Conservation (phyloP, 2,888 invertebrate genomes). For the Diadegma fenestrale region DNA sequence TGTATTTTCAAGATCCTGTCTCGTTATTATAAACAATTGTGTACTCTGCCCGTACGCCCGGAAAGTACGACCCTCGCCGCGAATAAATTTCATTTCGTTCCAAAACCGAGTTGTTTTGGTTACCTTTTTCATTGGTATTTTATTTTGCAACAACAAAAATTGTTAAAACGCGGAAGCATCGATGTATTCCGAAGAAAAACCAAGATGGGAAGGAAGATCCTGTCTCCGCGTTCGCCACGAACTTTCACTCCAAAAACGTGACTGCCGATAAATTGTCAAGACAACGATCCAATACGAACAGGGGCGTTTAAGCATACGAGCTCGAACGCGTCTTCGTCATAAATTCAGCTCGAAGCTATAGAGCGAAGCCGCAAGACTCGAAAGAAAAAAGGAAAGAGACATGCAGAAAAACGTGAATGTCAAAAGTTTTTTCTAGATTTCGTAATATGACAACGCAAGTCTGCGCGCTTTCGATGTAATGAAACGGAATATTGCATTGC, state of each 20-base stretch:
- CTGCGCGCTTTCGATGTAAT: constrained; percentile 8
- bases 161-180: neutral
- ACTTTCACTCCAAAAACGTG: constrained; percentile 75
- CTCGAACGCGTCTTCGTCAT: constrained; percentile 62
- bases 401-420: constrained; percentile 34
- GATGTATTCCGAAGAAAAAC: constrained; percentile 43
- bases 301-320: constrained; percentile 52
- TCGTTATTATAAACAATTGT: too few relatives aligned
- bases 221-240: constrained; percentile 16
- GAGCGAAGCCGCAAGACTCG: constrained; percentile 19
- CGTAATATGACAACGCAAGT: constrained; percentile 37
- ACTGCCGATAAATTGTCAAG: constrained; percentile 68
- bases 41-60: too few relatives aligned
- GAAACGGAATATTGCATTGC: constrained; percentile 28
- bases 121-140: neutral
- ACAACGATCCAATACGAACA: constrained; percentile 54
- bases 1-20: too few relatives aligned
- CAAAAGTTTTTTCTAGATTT: constrained; percentile 61
- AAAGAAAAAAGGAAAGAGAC: constrained; percentile 16
- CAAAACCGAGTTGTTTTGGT: neutral
- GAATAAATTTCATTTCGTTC: neutral
- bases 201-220: constrained; percentile 35
- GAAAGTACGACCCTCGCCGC: too few relatives aligned
- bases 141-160: constrained; percentile 4
- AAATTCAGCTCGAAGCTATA: constrained; percentile 63